Percentiles rank a stretch among this genome's conserved stretches.
Conservation (phyloP, 1,140 invertebrate genomes). For the Agrypnia vestita region DNA sequence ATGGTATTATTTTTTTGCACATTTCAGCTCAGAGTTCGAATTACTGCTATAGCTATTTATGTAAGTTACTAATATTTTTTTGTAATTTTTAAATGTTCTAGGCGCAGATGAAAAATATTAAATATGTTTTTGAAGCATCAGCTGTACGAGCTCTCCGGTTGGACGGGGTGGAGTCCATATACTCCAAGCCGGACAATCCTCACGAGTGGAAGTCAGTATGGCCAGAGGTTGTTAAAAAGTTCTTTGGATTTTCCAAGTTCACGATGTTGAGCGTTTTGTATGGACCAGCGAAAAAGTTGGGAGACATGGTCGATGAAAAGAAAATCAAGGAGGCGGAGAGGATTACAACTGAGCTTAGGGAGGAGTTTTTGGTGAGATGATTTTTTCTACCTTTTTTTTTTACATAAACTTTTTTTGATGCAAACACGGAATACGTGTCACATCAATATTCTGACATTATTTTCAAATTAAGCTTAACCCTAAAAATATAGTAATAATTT, state of each 20-base stretch:
- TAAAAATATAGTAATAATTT: too few relatives aligned
- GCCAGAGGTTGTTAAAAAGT: conserved; percentile 73
- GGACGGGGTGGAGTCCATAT: conserved; percentile 76
- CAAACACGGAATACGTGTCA: too few relatives aligned
- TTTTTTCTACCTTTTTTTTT: background rate
- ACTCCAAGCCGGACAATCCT: conserved; percentile 74
- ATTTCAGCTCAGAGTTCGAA: too few relatives aligned
- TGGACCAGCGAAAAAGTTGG: conserved; percentile 72
- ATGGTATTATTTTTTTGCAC: too few relatives aligned
- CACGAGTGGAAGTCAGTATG: conserved; percentile 74
- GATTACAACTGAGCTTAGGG: conserved; percentile 74
- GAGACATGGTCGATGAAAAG: conserved; percentile 70
- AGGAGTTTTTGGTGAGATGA: conserved; percentile 73
- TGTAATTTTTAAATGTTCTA: conserved; percentile 64
- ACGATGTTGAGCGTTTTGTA: conserved; percentile 74
- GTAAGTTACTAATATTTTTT: too few relatives aligned
- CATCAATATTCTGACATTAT: too few relatives aligned
- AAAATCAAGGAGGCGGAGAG: conserved; percentile 70
- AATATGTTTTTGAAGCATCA: conserved; percentile 76
- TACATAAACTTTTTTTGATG: too few relatives aligned
- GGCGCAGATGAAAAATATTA: conserved; percentile 75
- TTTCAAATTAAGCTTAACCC: too few relatives aligned
- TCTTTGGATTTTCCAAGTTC: conserved; percentile 75
- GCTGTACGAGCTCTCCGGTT: conserved; percentile 74
- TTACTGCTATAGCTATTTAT: too few relatives aligned